Evolutionary conservation across 1,140 invertebrate genomes (phyloP), one percentile per base, ranked within the genome.

Genomic region (Oryzaephilus surinamensis): DNA sequence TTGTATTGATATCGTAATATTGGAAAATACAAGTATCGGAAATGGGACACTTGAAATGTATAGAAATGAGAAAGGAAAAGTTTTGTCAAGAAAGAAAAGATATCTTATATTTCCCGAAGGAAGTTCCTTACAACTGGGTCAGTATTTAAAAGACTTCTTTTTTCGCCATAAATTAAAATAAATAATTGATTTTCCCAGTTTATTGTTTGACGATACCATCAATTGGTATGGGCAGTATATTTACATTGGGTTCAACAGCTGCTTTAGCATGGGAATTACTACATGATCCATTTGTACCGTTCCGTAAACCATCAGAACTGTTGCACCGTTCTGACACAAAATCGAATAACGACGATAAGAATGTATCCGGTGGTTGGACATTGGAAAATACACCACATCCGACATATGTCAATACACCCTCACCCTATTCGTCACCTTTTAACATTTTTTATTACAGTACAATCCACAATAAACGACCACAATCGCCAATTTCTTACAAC

Each of bases 71-170:
- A n/a, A n/a, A n/a, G 23, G 8, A 24, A 10, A 24, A 11, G 11
- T 24, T 43, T 61, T 77, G 38, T 76, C 74, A 1, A 68, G 81
- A 39, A 71, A 67, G 48, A 79, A 75, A 52, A 69, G 82, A 42
- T 84, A 84, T 65, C 65, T 86, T 28, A 68, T 81, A 42, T 86
- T 84, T 62, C 79, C 81, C 1, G 80, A 83, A 64, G 81, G 82
- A 32, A 83, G 80, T 46, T 82, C 79, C 37, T 73, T 84, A 46
- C 75, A 77, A 62, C 62, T 83, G 63, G 65, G 81, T 84, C 37
- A 48, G 51, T 43, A 44, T 40, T 24, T 11, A 11, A 24, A n/a
- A n/a, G 10, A 21, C 10, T 10, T 21, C 10, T 6, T 24, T 24
- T 24, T 4, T 24, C 23, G 5, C 4, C 4, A n/a, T n/a, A n/a